These are phyloP conservation scores for Hestina assimilis DNA, from an alignment of 1,140 invertebrate species.

Conservation along the genomic window DNA sequence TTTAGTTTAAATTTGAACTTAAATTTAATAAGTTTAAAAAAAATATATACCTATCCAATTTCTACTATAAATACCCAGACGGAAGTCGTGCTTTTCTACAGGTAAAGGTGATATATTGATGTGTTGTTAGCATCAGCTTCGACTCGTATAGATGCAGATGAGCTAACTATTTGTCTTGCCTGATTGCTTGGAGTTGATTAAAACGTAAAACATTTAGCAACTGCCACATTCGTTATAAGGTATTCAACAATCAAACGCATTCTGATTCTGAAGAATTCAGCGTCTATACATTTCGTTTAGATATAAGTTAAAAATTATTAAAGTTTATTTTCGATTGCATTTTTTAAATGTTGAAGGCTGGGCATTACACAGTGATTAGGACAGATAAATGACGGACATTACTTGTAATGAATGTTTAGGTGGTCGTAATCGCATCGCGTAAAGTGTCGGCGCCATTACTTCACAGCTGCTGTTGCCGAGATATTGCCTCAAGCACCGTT, in stretches of 20 bases:
- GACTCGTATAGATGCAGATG: constrained; percentile 76
- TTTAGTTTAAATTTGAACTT: too few relatives aligned
- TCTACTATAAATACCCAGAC: constrained; percentile 6
- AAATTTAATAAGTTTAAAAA: too few relatives aligned
- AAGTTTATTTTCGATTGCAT: constrained; percentile 16
- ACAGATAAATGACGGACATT: constrained; percentile 75
- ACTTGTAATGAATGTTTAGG: constrained; percentile 76
- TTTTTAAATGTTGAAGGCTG: constrained; percentile 39
- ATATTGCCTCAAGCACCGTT: constrained; percentile 66
- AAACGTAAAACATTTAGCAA: constrained; percentile 72
- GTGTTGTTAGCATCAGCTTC: constrained; percentile 49
- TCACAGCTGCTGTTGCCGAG: constrained; percentile 67
- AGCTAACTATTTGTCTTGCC: constrained; percentile 74
- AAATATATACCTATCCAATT: too few relatives aligned
- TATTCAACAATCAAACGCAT: constrained; percentile 1
- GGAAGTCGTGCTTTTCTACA: constrained; percentile 2
- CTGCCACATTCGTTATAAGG: constrained; percentile 12
- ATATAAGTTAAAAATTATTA: constrained; percentile 7
- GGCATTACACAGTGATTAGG: constrained; percentile 64
- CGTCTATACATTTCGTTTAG: not conserved
- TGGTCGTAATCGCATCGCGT: constrained; percentile 74
- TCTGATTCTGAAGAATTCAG: too few relatives aligned
- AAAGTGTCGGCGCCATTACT: constrained; percentile 75
- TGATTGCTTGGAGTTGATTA: constrained; percentile 74
- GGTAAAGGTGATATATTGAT: constrained; percentile 48